These are phyloP conservation scores for Tympanuchus pallidicinctus DNA, from an alignment of 2,113 vertebrate genomes.

Conservation along the genomic window DNA sequence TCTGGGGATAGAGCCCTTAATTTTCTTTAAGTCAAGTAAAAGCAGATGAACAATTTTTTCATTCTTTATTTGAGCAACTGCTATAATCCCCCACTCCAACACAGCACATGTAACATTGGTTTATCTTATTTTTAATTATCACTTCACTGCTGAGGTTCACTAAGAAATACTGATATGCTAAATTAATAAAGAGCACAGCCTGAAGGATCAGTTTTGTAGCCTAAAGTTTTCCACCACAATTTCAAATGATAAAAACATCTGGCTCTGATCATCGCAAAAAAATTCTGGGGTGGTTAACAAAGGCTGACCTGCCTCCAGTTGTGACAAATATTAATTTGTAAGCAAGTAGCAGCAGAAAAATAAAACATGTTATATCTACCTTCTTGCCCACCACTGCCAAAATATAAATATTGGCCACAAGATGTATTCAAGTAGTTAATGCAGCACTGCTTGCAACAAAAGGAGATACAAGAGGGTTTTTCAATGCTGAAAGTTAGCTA, in stretches of 20 bases:
- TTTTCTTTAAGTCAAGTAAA: neutral
- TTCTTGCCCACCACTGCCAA: neutral
- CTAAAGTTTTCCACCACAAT: neutral
- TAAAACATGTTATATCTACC: neutral
- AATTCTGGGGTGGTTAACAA: neutral
- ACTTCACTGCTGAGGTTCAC: neutral
- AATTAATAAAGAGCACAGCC: constrained; percentile 11
- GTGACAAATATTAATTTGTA: neutral
- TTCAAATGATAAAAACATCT: constrained; percentile 26
- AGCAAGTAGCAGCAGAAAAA: neutral
- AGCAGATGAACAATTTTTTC: neutral
- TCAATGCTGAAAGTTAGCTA: neutral
- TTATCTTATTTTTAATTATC: neutral
- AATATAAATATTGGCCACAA: neutral
- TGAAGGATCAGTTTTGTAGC: neutral
- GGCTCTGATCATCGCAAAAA: constrained; percentile 7
- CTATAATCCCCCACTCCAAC: neutral
- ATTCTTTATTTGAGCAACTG: neutral
- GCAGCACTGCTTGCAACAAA: neutral
- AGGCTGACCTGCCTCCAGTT: neutral
- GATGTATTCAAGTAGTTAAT: neutral
- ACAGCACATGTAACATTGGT: neutral
- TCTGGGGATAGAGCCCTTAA: neutral
- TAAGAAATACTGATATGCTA: neutral
- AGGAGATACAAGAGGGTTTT: neutral